These are phyloP conservation scores for Thalassaphorura encarpata DNA, from an alignment of 1,140 invertebrate species.

Conservation along the genomic window DNA sequence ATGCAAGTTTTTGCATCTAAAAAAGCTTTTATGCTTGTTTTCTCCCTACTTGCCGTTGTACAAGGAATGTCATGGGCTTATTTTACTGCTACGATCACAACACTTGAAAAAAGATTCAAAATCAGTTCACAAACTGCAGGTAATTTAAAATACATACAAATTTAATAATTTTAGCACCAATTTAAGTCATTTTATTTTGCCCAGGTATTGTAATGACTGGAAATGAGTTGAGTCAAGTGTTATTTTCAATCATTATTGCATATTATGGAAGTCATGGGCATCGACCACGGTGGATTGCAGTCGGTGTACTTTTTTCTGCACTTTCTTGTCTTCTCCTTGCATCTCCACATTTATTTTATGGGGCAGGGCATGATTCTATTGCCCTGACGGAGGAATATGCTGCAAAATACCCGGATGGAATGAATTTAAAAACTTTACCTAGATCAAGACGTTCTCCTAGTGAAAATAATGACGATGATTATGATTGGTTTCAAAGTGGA, in stretches of 20 bases:
- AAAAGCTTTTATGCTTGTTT: constrained; percentile 74
- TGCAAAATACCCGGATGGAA: too few relatives aligned
- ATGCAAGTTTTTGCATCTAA: constrained; percentile 72
- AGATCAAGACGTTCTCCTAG: too few relatives aligned
- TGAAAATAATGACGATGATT: too few relatives aligned
- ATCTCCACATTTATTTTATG: constrained; percentile 57
- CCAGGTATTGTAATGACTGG: constrained; percentile 59
- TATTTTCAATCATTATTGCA: constrained; percentile 48
- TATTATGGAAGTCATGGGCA: constrained; percentile 51
- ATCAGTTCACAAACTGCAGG: constrained; percentile 87
- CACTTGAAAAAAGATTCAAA: constrained; percentile 92
- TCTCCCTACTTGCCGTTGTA: constrained; percentile 57
- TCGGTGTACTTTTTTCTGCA: constrained; percentile 35
- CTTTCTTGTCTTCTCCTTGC: constrained; percentile 51
- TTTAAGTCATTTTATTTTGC: constrained; percentile 5
- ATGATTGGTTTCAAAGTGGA: too few relatives aligned
- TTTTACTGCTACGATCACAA: constrained; percentile 91
- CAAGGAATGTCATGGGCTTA: constrained; percentile 93
- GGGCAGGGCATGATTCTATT: constrained; percentile 46
- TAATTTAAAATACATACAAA: constrained; percentile 29
- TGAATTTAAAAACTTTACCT: constrained; percentile 2
- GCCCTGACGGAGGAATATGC: constrained; percentile 39
- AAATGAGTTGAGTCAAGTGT: constrained; percentile 59
- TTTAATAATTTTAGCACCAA: not conserved
- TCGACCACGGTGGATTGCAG: constrained; percentile 38